Conservation (phyloP, 2,888 invertebrate genomes). For the Podabrus alpinus region DNA sequence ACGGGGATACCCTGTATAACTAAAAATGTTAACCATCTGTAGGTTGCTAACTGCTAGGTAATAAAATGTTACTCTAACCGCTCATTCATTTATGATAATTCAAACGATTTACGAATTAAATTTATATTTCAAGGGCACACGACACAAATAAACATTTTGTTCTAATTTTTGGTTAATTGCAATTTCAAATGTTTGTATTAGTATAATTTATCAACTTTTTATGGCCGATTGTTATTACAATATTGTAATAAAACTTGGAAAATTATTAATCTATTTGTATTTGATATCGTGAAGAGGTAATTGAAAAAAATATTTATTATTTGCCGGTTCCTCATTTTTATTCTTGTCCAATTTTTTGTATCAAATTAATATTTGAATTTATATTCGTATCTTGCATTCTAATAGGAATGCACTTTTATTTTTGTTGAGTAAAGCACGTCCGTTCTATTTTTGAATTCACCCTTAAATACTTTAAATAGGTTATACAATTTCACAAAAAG, state of each 20-base stretch:
- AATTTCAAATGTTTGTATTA: neutral
- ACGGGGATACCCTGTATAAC: no score
- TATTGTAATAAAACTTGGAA: neutral
- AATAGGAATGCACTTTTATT: conserved; percentile 13
- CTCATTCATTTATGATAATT: conserved; percentile 15
- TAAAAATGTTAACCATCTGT: conserved; percentile 53
- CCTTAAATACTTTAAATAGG: conserved; percentile 12
- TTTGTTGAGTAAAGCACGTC: conserved; percentile 30
- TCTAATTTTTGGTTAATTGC: neutral
- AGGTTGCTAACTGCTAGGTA: conserved; percentile 42
- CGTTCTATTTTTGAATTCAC: conserved; percentile 38
- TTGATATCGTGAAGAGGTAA: neutral
- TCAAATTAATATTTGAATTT: conserved; percentile 7
- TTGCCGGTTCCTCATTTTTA: neutral
- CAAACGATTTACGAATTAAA: neutral
- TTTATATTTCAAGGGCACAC: neutral
- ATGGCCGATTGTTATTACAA: neutral
- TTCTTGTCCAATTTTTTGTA: neutral
- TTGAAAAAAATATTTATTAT: neutral
- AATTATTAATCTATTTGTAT: neutral
- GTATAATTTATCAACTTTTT: neutral
- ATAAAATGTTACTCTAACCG: conserved; percentile 12
- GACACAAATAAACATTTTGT: neutral
- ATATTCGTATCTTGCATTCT: conserved; percentile 16
- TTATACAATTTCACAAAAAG: neutral